phyloP scores from a whole-genome alignment of 2,888 invertebrate species.

The Sphaeridia pumilis region DNA sequence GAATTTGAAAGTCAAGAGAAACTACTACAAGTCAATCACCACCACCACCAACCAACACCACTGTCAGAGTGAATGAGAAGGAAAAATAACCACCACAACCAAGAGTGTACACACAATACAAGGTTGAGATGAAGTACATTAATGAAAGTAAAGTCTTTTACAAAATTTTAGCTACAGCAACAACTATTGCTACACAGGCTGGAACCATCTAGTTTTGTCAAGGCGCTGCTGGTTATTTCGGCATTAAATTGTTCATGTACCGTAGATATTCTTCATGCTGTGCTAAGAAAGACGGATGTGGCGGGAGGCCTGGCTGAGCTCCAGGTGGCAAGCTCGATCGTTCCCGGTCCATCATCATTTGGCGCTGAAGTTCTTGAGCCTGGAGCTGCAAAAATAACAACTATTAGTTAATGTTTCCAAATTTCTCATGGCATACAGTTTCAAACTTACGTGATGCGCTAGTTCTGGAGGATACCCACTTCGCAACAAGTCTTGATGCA shows the following conservation, averaged over 20 bases:
- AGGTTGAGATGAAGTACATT: no score
- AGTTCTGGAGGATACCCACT: conserved; percentile 71
- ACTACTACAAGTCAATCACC: no score
- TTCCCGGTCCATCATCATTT: conserved; percentile 70
- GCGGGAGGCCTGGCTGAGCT: conserved; percentile 38
- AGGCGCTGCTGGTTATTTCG: conserved; percentile 36
- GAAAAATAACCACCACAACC: no score
- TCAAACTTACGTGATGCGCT: conserved; percentile 56
- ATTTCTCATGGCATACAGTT: neutral
- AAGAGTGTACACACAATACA: no score
- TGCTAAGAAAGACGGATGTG: conserved; percentile 51
- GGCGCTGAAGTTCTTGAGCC: conserved; percentile 73
- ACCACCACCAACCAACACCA: no score
- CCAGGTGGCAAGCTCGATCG: conserved; percentile 40
- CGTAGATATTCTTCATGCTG: conserved; percentile 57
- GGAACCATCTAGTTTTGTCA: no score
- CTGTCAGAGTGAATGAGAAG: no score
- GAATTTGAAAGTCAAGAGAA: no score
- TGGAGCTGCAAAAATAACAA: conserved; percentile 39
- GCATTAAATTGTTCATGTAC: conserved; percentile 41
- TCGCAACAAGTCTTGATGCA: conserved; percentile 60
- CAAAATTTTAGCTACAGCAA: no score
- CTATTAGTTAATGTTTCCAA: neutral
- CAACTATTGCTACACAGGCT: no score
- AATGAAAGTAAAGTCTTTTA: no score